Base-by-base conservation (phyloP, 1,140 invertebrate species). In the Coboldia fuscipes region DNA sequence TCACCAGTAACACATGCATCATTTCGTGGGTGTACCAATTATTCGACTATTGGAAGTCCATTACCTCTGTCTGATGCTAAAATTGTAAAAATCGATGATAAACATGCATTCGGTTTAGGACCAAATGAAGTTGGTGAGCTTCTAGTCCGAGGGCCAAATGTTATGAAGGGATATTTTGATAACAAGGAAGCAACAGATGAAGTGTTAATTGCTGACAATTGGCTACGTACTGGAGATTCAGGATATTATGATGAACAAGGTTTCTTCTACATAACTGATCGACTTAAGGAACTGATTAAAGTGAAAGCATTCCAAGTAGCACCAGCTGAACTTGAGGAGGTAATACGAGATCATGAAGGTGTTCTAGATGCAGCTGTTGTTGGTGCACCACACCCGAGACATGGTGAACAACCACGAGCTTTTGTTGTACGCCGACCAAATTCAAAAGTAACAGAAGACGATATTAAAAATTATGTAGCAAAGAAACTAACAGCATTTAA, bases 251-350 rank as follows among this genome's bases (percentile, higher is more conserved):
- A 82, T 37, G 56, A 75, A 0, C 62, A 73, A 0, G 57, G 57
- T n/a, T 66, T 59, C 37, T 65, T 84, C 32, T 81, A 63, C 34
- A 65, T 86, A 35, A 72, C 75, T 1, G 82, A 85, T 40, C 54
- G 82, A 33, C 37, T 84, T n/a, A 88, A 88, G 43, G 81, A 86
- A 47, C 61, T 88, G 5, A 85, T 88, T 34, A 88, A 88, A 54
- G 58, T 59, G 3, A 65, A 64, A 56, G 63, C 61, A 1, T 62
- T 57, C 42, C 63, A 84, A 74, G 83, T 89, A 2, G 61, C 81
- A 2, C 83, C 84, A 14, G 76, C 81, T 0, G 81, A 86, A 55
- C 44, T 89, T 10, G 83, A 88, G 59, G 72, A 63, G 30, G 32
- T 86, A 6, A 44, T 89, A 13, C 56, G 75, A 38, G 60, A 56